A percentile compares a stretch with the other conserved stretches of the same genome.
phyloP scores from a whole-genome alignment of 2,888 invertebrate genomes.

The Nephrotoma appendiculata region DNA sequence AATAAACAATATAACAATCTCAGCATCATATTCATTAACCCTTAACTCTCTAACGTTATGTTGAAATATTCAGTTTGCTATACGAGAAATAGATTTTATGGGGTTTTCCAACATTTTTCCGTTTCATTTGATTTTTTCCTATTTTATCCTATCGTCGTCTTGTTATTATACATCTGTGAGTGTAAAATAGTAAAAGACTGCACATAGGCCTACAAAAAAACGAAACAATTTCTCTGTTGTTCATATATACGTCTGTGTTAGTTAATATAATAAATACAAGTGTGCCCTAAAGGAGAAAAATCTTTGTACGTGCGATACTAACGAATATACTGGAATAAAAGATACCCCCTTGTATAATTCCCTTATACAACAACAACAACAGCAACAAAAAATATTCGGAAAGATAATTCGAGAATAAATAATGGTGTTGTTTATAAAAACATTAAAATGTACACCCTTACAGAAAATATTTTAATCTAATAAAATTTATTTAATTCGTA shows the following conservation, averaged over 20 bases:
- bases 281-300: background rate
- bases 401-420: conserved; percentile 3
- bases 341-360: background rate
- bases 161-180: background rate
- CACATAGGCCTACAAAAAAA: background rate
- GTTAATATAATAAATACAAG: background rate
- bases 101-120: background rate
- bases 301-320: background rate
- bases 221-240: no score
- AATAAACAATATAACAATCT: background rate
- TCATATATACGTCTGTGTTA: background rate
- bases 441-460: background rate
- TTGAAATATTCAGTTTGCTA: background rate
- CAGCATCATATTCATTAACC: background rate
- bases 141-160: background rate
- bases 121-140: background rate
- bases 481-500: background rate
- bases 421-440: background rate
- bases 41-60: background rate
- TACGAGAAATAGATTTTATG: background rate
- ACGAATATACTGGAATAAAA: background rate
- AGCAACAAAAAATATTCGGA: background rate
- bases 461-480: background rate
- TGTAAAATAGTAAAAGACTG: background rate
- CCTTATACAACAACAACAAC: background rate